Evolutionary conservation across 2,797 vertebrate genomes (phyloP), one percentile per base, ranked within the genome.

Genomic region (Myoxocephalus aenaeus): DNA sequence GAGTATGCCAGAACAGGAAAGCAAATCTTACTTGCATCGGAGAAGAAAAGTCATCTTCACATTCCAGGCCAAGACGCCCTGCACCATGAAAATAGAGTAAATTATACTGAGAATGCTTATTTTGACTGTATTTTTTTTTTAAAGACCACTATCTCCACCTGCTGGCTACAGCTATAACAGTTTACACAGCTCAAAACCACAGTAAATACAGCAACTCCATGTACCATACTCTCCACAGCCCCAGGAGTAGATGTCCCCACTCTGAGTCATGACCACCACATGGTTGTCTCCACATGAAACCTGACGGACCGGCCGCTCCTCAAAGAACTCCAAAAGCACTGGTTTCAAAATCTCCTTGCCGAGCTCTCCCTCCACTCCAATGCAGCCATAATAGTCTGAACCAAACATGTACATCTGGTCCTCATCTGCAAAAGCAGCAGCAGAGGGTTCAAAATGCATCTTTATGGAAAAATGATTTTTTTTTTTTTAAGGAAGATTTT

Each of bases 281-380:
- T 99, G 98, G 88, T 99, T 98, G 93, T 99, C 98, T 22, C 98
- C 98, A 83, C 98, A 99, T 0, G 98, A 99, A 72, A 99, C 97
- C 91, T 97, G 98, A 62, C 93, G 95, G 64, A 99, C 96, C 0
- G 96, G 96, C n/a, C 96, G 95, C 87, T 94, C 96, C 75, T 96
- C 94, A 73, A 99, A 99, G 91, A 98, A 98, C 85, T 96, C 94
- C 91, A 99, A 91, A 72, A 97, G 95, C 84, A 97, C 92, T 0
- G 98, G 98, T 79, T 98, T 96, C 73, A 99, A 89, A 53, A 98
- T 95, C 91, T 99, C 97, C 29, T 89, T 86, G 32, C 97, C 96
- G 22, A 93, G 83, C 61, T 92, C 90, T 42, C 95, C 96, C 89
- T 97, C 97, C 67, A 98, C 82, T 0, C 98, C 98, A n/a, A 99